Evolutionary conservation across 2,797 vertebrate species (phyloP), one percentile per base, ranked within the genome.

Genomic region (Microctenopoma lineatum): DNA sequence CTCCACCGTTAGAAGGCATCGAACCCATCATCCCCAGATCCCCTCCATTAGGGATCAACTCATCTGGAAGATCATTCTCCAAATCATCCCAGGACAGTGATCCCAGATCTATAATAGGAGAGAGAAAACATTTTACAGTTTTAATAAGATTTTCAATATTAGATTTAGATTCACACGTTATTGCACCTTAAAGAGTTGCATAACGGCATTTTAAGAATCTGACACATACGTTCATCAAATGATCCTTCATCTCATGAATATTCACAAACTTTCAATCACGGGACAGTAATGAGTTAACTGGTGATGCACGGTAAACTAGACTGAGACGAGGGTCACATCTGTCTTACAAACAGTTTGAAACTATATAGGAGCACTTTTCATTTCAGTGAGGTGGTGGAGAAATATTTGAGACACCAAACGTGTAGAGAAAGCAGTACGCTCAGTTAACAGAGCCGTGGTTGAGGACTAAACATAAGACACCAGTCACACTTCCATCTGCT

Each of bases 41-140:
- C 48, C 93, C 92, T 77, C 96, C 97, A 71, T 98, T 98, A 51
- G 96, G 96, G 75, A 99, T 98, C 89, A 99, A 92, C 87, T 99
- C 98, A 88, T 99, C 98, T 2, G 98, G 98, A 90, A 99, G 96
- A 90, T 98, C 96, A 32, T 97, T 97, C 91, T 99, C 98, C 87
- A 99, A 93, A 90, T 98, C 97, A 63, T 93, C 94, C 94, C 94
- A 95, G 77, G 97, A 95, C 69, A 97, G 91, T 54, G 96, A 96
- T 76, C 95, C 96, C 73, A 97, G 94, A 93, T 99, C 97, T 98
- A 73, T 4, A 9, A 80, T 18, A 65, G 52, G 75, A 27, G 1
- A 11, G 3, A 32, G 10, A 25, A 7, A 32, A 69, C 29, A 27
- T 3, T 15, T 16, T 16, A 25, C 26, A 80, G 87, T 87, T 29